A percentile compares a stretch with the other conserved stretches of the same genome.
Conservation (phyloP, 2,113 vertebrate species). For the Pachypanchax playfairii region DNA sequence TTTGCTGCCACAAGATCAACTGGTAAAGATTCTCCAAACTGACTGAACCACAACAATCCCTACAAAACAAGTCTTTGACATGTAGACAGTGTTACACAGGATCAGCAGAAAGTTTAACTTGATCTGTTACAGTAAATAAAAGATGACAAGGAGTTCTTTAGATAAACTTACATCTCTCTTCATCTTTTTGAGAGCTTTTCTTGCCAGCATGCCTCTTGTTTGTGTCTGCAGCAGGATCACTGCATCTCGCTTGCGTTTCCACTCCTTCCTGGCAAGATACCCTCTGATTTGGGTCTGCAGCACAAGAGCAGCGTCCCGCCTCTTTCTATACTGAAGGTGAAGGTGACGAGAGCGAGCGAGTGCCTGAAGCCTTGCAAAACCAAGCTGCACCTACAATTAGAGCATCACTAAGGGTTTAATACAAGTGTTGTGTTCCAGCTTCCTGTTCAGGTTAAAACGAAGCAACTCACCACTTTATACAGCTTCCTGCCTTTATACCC, state of each 20-base stretch:
- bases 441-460: not conserved
- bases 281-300: slow-evolving; percentile 85
- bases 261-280: slow-evolving; percentile 80
- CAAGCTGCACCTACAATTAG: slow-evolving; percentile 82
- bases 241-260: slow-evolving; percentile 79
- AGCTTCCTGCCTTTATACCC: slow-evolving; percentile 82
- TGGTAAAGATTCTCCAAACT: too few species aligned
- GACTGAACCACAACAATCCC: too few species aligned
- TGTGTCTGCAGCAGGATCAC: slow-evolving; percentile 86
- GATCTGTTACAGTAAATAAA: not conserved
- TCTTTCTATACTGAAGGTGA: slow-evolving; percentile 76
- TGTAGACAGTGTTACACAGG: too few species aligned
- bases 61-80: too few species aligned
- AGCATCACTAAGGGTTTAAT: not conserved
- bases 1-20: too few species aligned
- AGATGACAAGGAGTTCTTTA: not conserved
- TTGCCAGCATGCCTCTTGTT: slow-evolving; percentile 84
- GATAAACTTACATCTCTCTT: slow-evolving; percentile 77
- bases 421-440: not conserved
- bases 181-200: slow-evolving; percentile 68
- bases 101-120: too few species aligned
- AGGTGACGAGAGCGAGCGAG: slow-evolving; percentile 81
- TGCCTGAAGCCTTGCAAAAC: slow-evolving; percentile 91
- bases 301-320: slow-evolving; percentile 62
- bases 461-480: slow-evolving; percentile 82